Evolutionary conservation across 1,140 invertebrate genomes (phyloP).

Genomic region (Trachymyrmex septentrionalis): DNA sequence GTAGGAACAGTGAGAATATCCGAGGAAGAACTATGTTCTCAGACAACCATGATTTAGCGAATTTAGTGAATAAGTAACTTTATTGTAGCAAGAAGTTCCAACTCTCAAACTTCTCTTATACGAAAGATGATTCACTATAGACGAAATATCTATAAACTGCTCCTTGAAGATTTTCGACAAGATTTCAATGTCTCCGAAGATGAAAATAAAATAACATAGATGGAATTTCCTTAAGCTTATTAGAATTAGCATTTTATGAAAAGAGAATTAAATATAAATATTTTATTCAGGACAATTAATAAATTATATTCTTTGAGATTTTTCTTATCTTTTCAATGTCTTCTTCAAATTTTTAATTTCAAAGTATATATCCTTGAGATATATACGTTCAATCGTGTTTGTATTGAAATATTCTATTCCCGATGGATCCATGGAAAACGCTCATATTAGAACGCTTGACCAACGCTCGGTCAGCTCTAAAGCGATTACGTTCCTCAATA

Average conservation of each 20-base stretch:
- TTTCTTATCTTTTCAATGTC: constrained; percentile 9
- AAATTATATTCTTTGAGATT: not conserved
- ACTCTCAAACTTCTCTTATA: constrained; percentile 20
- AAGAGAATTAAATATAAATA: not conserved
- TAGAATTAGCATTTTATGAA: not conserved
- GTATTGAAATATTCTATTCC: not conserved
- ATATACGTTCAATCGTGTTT: not conserved
- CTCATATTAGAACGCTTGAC: not conserved
- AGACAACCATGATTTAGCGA: constrained; percentile 23
- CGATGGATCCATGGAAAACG: not conserved
- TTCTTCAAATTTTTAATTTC: not conserved
- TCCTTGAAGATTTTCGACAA: not conserved
- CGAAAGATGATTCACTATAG: not conserved
- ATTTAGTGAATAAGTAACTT: constrained; percentile 51
- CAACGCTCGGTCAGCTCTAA: not conserved
- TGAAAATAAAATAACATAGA: not conserved
- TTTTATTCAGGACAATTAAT: not conserved
- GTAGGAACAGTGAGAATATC: constrained; percentile 5
- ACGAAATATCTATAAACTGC: not conserved
- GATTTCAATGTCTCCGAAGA: not conserved
- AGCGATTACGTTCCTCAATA: constrained; percentile 34
- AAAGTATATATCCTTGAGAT: not conserved
- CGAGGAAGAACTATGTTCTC: constrained; percentile 26
- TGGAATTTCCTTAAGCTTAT: not conserved
- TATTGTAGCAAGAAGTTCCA: constrained; percentile 22